Evolutionary conservation across 1,140 invertebrate genomes (phyloP), one percentile per base, ranked within the genome.

Genomic region (Colletes gigas): DNA sequence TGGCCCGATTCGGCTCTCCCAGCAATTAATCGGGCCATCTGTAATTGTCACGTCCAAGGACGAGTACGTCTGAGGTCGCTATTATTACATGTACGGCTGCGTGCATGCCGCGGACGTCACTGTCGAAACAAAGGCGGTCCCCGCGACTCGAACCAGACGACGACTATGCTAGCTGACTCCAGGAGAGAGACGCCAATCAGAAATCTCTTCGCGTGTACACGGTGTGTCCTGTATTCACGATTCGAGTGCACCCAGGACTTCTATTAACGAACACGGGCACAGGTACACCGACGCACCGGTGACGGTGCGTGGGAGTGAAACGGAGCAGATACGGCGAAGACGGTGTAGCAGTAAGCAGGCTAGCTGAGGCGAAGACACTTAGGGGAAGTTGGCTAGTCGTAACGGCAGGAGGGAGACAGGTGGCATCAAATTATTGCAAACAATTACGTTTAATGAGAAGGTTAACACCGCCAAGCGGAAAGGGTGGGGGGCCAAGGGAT

Each of bases 371-470:
- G 60, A 21, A 63, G 77, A 85, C 79, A 78, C 73, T 81, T 80
- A 81, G 71, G 70, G 74, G 79, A 74, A 85, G 80, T 85, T 85
- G 83, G 47, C 70, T 76, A 71, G 55, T 78, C 69, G 84, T 85
- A 85, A 84, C 73, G 70, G 69, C 59, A 60, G 79, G 75, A 84
- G 78, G 82, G 80, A 88, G 87, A 85, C 87, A 89, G 88, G 84
- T 90, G 85, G 88, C 87, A 90, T 90, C 88, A 91, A 91, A 90
- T 91, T 91, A 90, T 91, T 89, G 89, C 89, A 91, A 91, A 91
- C 90, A 90, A 91, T 91, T 91, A 91, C 89, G 88, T 90, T 91
- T 91, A 91, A 91, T 91, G 89, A 91, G 90, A 89, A 89, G 87
- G 89, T 91, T 90, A 91, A 91, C 88, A 87, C 89, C 75, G 81